Base-by-base conservation (phyloP, 1,140 invertebrate species). In the Diploscapter pachys region DNA sequence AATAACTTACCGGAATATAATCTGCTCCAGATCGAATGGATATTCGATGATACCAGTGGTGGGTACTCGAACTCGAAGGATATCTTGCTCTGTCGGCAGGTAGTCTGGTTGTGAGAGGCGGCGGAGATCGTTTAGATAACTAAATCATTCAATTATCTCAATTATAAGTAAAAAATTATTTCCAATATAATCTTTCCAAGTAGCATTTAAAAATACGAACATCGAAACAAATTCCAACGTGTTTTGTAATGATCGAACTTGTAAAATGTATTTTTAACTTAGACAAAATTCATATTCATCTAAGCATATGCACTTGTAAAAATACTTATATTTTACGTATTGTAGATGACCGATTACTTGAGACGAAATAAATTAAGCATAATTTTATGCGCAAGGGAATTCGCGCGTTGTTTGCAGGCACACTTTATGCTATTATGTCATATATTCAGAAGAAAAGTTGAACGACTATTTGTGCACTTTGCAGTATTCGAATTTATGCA, bases 51-150 rank as follows among this genome's bases (percentile, higher is more conserved):
- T 97, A 81, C 85, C 89, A 81, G 94, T 98, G 56, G 95, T 97
- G 80, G 95, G 95, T 81, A 96, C 94, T 91, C 95, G 91, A 87
- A 95, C 95, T 87, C 95, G 92, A 81, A 98, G 90, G 88, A 98
- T 97, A 89, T 98, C 95, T 89, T 97, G 95, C 89, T 96, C 92
- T 82, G 93, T 94, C 78, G 95, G 95, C 87, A 97, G 90, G 89
- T 97, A 97, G 89, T 94, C 91, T 85, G 90, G 90, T 84, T 90
- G 91, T 85, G 93, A 92, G 86, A 97, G 93, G 89, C 94, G 91
- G 89, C 95, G 93, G 86, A 98, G 92, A 90, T 94, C 93, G 90
- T 93, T 93, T 87, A 98, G 91, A 89, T 97, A 98, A 90, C 94
- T 95, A 88, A 80, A 85, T 85, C 11, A 11, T 59, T 31, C 9